Conservation (phyloP, 2,113 vertebrate species). For the Galeopterus variegatus region DNA sequence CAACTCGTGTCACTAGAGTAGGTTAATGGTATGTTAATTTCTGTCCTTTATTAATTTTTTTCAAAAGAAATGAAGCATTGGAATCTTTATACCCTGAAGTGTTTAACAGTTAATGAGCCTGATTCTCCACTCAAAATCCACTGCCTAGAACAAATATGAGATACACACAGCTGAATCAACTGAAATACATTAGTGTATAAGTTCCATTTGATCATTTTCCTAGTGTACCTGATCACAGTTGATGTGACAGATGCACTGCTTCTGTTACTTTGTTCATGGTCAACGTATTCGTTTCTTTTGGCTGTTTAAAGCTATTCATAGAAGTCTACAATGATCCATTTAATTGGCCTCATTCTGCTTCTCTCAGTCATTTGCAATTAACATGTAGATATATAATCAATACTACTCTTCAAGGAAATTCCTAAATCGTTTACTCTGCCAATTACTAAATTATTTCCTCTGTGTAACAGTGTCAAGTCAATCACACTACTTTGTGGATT, state of each 20-base stretch:
- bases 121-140: background rate
- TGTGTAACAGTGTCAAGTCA: background rate
- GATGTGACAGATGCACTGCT: background rate
- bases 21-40: conserved; percentile 81
- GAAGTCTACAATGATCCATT: background rate
- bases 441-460: background rate
- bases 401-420: background rate
- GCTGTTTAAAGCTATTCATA: background rate
- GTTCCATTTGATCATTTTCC: background rate
- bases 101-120: conserved; percentile 66
- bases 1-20: conserved; percentile 68
- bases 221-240: background rate
- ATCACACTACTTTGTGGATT: background rate
- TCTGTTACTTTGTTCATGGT: background rate
- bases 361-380: background rate
- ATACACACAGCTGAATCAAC: background rate
- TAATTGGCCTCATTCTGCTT: background rate
- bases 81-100: conserved; percentile 70
- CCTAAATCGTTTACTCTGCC: background rate
- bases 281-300: background rate
- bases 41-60: conserved; percentile 78
- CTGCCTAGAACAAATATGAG: background rate
- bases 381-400: background rate
- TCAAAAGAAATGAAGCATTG: conserved; percentile 72
- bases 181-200: background rate